Evolutionary conservation across 1,140 invertebrate species (phyloP), one percentile per base, ranked within the genome.

Genomic region (Lepidurus packardi): DNA sequence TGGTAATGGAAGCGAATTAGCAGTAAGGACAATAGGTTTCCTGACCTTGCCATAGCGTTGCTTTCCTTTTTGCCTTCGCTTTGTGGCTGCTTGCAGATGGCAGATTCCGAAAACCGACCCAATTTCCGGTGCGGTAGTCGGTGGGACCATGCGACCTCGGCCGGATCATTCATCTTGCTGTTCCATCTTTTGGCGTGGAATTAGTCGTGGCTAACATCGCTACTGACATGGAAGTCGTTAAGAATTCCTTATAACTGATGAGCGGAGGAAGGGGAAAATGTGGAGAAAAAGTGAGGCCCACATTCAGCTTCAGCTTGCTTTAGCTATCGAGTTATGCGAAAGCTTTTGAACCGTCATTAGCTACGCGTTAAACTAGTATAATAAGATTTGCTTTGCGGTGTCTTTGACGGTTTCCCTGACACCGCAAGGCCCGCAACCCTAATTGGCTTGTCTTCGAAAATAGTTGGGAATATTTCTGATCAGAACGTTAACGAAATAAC

Each of bases 101-200:
- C 16, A 65, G 53, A 65, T 65, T 65, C 53, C 53, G 16, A 21
- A 65, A 65, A 65, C 13, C 53, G 53, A 65, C 53, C 13, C 53
- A 65, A 65, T 65, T n/a, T 65, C 53, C 53, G 53, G 53, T 65
- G 53, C 53, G 21, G 53, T 65, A 65, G 8, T 65, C 16, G 13
- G 53, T 13, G 53, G 53, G 53, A 65, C 53, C 21, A 65, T 65
- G 21, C 53, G 53, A 65, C 53, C 53, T 16, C 53, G 21, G n/a
- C 53, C 53, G 53, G 53, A 21, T 65, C 53, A 65, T 65, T 65
- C 53, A 21, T 65, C 53, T 65, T 65, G 16, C 21, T 65, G n/a
- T 65, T 65, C 53, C 13, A 16, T 65, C 53, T 65, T 65, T n/a
- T 65, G 16, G 53, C 53, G 5, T 65, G 9, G 53, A 65, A 65